phyloP scores from a whole-genome alignment of 2,797 vertebrate species.

The Ctenosaura bakeri region DNA sequence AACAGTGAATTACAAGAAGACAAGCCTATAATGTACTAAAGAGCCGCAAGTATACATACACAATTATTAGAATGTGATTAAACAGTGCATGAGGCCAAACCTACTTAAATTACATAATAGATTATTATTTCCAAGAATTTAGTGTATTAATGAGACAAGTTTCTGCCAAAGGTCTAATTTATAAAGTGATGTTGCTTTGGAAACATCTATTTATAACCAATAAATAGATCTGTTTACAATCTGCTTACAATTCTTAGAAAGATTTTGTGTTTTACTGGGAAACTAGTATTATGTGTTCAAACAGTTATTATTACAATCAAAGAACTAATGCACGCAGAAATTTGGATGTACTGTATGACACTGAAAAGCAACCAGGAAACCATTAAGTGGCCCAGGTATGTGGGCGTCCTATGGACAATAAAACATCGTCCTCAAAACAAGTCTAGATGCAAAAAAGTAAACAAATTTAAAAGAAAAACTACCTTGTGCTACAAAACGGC shows the following conservation, averaged over 20 bases:
- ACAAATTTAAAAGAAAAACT: not conserved
- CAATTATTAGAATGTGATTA: not conserved
- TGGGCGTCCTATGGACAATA: not conserved
- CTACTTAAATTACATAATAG: not conserved
- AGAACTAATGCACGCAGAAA: slow-evolving; percentile 4
- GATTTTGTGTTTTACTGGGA: not conserved
- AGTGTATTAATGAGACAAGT: not conserved
- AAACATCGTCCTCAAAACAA: not conserved
- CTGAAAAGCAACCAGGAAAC: not conserved
- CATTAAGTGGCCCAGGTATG: not conserved
- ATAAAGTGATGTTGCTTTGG: not conserved
- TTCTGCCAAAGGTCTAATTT: not conserved
- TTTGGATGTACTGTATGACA: not conserved
- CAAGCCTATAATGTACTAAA: not conserved
- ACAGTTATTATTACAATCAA: not conserved
- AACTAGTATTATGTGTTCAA: slow-evolving; percentile 12
- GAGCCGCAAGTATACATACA: not conserved
- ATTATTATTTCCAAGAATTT: not conserved
- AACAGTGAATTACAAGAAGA: not conserved
- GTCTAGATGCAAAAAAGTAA: not conserved
- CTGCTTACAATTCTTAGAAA: slow-evolving; percentile 8
- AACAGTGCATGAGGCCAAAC: not conserved
- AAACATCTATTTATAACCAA: not conserved
- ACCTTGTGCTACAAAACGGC: not conserved
- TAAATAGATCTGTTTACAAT: slow-evolving; percentile 4